These are phyloP conservation scores for Tribolium castaneum DNA, from an alignment of 1,140 invertebrate genomes.

Conservation along the genomic window DNA sequence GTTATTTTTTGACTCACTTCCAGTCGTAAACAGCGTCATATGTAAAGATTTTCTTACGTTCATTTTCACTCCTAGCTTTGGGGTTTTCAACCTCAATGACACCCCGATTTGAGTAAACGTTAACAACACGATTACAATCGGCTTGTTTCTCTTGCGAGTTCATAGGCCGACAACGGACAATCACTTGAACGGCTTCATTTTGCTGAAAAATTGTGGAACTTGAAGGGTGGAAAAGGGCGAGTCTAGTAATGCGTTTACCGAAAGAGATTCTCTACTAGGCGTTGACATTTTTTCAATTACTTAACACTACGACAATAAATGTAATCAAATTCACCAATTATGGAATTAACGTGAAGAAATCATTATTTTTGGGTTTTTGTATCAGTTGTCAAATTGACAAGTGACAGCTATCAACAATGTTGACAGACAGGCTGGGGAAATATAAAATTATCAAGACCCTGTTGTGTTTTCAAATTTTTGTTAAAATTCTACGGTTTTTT, in stretches of 20 bases:
- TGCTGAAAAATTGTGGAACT: not conserved
- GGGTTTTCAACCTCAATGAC: constrained; percentile 76
- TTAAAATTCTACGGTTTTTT: too few relatives aligned
- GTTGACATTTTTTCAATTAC: not conserved
- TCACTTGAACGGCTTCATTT: constrained; percentile 86
- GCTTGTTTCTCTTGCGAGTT: constrained; percentile 83
- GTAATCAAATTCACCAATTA: not conserved
- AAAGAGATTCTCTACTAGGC: not conserved
- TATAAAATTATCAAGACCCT: too few relatives aligned
- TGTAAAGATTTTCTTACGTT: constrained; percentile 83
- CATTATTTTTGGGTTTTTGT: not conserved
- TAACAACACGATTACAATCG: constrained; percentile 77
- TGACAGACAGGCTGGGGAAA: too few relatives aligned
- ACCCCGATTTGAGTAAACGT: constrained; percentile 73
- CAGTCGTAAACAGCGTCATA: constrained; percentile 95
- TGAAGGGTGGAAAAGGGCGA: not conserved
- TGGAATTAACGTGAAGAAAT: not conserved
- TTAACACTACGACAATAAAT: not conserved
- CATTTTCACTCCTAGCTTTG: constrained; percentile 67
- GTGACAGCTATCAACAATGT: too few relatives aligned
- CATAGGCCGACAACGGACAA: constrained; percentile 91
- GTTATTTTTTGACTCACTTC: constrained; percentile 64
- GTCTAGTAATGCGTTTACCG: not conserved
- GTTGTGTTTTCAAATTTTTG: too few relatives aligned
- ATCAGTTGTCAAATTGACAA: not conserved